A percentile compares a stretch with the other conserved stretches of the same genome.
Conservation (phyloP, 2,113 vertebrate genomes). For the Trichechus manatus region DNA sequence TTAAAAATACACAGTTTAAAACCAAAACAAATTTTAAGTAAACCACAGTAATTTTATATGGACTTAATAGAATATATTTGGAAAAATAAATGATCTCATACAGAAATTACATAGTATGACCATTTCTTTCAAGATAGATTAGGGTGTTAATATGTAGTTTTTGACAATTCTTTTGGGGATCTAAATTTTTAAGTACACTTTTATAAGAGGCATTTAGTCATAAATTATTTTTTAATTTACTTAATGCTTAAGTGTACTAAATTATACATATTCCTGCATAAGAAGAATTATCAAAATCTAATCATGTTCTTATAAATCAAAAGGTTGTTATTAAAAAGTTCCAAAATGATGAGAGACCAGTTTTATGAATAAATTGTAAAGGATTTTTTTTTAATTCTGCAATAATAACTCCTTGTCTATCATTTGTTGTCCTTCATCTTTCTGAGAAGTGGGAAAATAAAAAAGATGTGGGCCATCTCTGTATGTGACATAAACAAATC, state of each 20-base stretch:
- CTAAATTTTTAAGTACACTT: constrained; percentile 40
- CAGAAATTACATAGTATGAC: background rate
- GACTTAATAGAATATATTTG: background rate
- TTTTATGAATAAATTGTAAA: background rate
- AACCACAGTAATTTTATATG: background rate
- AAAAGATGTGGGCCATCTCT: background rate
- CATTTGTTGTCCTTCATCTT: background rate
- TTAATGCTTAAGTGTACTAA: constrained; percentile 13
- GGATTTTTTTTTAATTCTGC: background rate
- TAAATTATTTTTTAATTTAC: background rate
- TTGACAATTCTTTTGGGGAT: background rate
- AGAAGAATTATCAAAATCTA: constrained; percentile 36
- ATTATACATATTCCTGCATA: constrained; percentile 47
- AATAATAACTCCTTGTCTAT: background rate
- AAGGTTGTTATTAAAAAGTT: background rate
- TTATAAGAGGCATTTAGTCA: constrained; percentile 10
- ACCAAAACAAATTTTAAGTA: constrained; percentile 18
- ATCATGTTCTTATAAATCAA: background rate
- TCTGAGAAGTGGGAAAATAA: background rate
- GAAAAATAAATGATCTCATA: background rate
- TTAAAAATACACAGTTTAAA: background rate
- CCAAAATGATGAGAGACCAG: background rate
- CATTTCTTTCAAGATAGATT: background rate
- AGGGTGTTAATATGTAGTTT: background rate
- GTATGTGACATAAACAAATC: background rate